phyloP scores from a whole-genome alignment of 2,113 vertebrate species.

The Psittacula cyanocephala region DNA sequence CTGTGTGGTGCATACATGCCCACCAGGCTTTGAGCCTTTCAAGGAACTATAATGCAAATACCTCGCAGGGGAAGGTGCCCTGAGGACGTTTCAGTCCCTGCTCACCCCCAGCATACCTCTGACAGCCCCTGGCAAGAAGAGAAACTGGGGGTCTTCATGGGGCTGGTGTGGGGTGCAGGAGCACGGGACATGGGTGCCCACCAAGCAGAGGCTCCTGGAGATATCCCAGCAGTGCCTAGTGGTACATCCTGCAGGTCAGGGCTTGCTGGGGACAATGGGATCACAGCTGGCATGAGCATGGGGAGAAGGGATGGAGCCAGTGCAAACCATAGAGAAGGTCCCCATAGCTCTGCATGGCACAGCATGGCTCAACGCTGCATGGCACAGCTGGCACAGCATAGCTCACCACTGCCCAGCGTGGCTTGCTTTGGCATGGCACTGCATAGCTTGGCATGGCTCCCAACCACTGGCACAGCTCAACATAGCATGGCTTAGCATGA shows the following conservation, averaged over 20 bases:
- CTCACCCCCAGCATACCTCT: background rate
- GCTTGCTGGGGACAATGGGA: rapidly evolving
- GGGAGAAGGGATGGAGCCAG: background rate
- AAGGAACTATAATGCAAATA: rapidly evolving
- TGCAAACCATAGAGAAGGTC: background rate
- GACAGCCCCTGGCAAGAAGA: rapidly evolving
- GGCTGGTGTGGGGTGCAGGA: background rate
- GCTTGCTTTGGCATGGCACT: background rate
- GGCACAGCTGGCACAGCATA: background rate
- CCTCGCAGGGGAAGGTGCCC: rapidly evolving
- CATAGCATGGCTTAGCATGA: background rate
- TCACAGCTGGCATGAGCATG: rapidly evolving
- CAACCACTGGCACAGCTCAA: background rate
- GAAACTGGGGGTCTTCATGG: rapidly evolving
- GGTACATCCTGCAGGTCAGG: background rate
- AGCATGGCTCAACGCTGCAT: background rate
- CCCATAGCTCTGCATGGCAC: background rate
- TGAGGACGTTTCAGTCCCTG: rapidly evolving
- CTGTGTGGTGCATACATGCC: rapidly evolving
- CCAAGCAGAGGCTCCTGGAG: rapidly evolving
- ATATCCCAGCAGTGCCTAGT: rapidly evolving
- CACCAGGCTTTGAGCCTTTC: rapidly evolving
- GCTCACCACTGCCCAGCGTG: background rate
- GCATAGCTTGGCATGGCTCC: background rate
- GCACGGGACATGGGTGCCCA: background rate